Evolutionary conservation across 92 coral and sea anemone species (phyloP).

Genomic region (Paramuricea clavata): DNA sequence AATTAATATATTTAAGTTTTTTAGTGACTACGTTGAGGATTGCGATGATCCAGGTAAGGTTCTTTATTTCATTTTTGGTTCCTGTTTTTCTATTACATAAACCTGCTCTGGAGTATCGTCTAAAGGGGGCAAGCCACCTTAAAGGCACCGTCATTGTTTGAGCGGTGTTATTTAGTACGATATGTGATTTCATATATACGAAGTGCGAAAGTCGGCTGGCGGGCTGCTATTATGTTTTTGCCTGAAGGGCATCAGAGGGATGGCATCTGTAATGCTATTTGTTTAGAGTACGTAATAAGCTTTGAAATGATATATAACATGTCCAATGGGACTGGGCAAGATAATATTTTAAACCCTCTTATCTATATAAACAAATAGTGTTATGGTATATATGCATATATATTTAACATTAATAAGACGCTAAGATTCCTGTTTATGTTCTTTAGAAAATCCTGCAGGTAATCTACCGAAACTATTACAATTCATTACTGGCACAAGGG

Average conservation of each 20-base stretch:
- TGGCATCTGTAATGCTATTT: too few species aligned
- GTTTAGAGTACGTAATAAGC: too few species aligned
- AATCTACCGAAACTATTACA: constrained; percentile 22
- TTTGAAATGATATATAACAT: too few species aligned
- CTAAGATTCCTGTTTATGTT: not conserved
- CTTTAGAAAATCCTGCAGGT: not conserved
- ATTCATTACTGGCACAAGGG: constrained; percentile 53
- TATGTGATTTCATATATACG: too few species aligned
- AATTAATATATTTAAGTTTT: constrained; percentile 72
- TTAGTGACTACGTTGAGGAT: constrained; percentile 73
- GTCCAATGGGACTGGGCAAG: too few species aligned
- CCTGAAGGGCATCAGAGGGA: not conserved
- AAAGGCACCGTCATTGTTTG: not conserved
- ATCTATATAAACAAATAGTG: too few species aligned
- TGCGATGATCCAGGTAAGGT: constrained; percentile 48
- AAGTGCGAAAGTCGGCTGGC: too few species aligned
- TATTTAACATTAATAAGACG: not conserved
- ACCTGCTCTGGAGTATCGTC: not conserved
- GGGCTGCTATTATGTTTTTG: too few species aligned
- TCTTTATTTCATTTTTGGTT: not conserved
- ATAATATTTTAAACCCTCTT: too few species aligned
- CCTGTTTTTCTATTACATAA: not conserved
- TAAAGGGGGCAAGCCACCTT: not conserved
- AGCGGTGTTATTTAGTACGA: too few species aligned
- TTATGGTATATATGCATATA: too few species aligned